Base-by-base conservation (phyloP, 2,888 invertebrate species). In the Pseudolycoriella hygida region DNA sequence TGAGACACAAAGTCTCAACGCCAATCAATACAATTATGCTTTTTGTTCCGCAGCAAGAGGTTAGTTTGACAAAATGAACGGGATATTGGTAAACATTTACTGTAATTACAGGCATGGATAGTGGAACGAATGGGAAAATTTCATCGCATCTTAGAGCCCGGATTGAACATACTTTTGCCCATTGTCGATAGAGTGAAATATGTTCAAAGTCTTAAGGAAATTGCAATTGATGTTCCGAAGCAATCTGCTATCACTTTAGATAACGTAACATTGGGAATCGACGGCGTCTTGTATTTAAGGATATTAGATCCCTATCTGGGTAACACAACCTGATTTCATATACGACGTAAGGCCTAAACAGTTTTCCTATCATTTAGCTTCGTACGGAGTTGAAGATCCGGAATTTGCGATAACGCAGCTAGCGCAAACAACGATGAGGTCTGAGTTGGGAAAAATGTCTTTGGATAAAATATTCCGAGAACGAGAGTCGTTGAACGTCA, bases 41-140 rank as follows among this genome's bases (percentile, higher is more conserved):
- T 79, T 98, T 98, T 71, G 98, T 98, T 17, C 98, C 98, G 3
- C 97, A 98, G 64, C 98, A 99, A 73, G 96, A 98, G 76, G 92
- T 85, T 66, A 56, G 57, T 19, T 3, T 32, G 12, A 30, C 30
- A 31, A 3, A 11, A 8, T 19, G 31, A 38, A 8, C 43, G 38
- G 17, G 34, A 39, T 40, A 30, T 31, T 40, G 25, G 3, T 44
- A 43, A 42, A 44, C 42, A 41, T 42, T 39, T 41, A 42, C 5
- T 39, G 44, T 41, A 38, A 44, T 17, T 48, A 34, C 47, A 46
- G 87, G 92, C 93, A 45, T 94, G 94, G 94, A 74, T 98, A 48
- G 86, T 97, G 0, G 98, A 98, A 63, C 72, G 97, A 53, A 97
- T 99, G 94, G 98, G 98, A 42, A 92, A 87, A 67, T 99, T 90